phyloP scores from a whole-genome alignment of 2,113 vertebrate genomes.

The Siphamia tubifer region DNA sequence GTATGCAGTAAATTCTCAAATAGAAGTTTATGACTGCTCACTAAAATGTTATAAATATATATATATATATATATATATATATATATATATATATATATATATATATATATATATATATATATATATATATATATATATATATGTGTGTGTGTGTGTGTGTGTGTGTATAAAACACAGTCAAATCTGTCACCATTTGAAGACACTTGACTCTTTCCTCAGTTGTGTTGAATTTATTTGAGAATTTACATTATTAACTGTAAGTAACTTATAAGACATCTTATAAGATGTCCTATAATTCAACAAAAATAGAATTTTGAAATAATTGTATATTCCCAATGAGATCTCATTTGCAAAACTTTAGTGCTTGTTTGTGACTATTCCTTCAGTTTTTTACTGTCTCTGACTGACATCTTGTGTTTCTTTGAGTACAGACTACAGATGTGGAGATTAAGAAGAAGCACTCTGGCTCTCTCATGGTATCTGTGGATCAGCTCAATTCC shows the following conservation, averaged over 20 bases:
- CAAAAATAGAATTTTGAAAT: neutral
- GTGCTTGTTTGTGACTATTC: neutral
- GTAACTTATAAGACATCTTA: neutral
- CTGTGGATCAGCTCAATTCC: conserved; percentile 94
- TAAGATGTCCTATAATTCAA: neutral
- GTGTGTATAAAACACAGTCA: too few relatives aligned
- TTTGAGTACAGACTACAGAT: conserved; percentile 87
- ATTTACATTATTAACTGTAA: conserved; percentile 28
- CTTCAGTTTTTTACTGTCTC: neutral
- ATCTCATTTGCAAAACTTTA: neutral
- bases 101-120: too few relatives aligned
- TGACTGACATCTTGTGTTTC: conserved; percentile 41
- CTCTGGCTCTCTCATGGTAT: conserved; percentile 93
- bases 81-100: too few relatives aligned
- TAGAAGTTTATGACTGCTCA: neutral
- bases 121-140: too few relatives aligned
- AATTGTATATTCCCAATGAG: neutral
- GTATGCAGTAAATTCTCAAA: conserved; percentile 45
- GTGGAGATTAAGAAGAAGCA: conserved; percentile 94
- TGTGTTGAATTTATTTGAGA: conserved; percentile 37
- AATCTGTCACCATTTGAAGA: too few relatives aligned
- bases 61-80: too few relatives aligned
- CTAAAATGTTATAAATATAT: neutral
- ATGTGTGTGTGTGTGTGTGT: too few relatives aligned
- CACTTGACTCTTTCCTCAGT: neutral